phyloP scores from a whole-genome alignment of 2,113 vertebrate species.

The Tauraco erythrolophus region DNA sequence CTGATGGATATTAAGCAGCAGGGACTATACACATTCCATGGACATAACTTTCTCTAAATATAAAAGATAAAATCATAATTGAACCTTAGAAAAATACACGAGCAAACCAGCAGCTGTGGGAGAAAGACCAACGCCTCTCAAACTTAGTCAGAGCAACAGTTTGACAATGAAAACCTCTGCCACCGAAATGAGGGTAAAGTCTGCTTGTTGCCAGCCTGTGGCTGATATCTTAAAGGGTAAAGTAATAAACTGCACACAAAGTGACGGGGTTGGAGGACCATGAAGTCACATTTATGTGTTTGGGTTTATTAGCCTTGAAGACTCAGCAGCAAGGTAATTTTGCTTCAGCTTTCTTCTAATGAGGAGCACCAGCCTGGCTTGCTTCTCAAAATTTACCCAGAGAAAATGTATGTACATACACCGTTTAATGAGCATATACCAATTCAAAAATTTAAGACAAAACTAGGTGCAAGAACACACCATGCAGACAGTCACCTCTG shows the following conservation, averaged over 20 bases:
- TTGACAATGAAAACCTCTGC: background rate
- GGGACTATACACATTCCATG: background rate
- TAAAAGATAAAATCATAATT: background rate
- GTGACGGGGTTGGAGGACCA: background rate
- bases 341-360: background rate
- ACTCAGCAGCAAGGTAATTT: background rate
- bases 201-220: background rate
- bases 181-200: background rate
- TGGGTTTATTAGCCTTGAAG: conserved; percentile 15
- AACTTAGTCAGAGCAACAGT: background rate
- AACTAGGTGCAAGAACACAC: background rate
- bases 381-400: background rate
- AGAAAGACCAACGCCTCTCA: background rate
- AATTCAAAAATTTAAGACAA: background rate
- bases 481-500: background rate
- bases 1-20: background rate
- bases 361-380: background rate
- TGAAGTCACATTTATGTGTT: background rate
- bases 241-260: background rate
- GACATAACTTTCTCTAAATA: background rate
- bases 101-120: background rate
- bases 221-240: background rate
- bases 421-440: background rate
- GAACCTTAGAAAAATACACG: background rate
- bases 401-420: background rate